These are phyloP conservation scores for Gasterosteus aculeatus DNA, from an alignment of 2,113 vertebrate genomes.

Conservation along the genomic window DNA sequence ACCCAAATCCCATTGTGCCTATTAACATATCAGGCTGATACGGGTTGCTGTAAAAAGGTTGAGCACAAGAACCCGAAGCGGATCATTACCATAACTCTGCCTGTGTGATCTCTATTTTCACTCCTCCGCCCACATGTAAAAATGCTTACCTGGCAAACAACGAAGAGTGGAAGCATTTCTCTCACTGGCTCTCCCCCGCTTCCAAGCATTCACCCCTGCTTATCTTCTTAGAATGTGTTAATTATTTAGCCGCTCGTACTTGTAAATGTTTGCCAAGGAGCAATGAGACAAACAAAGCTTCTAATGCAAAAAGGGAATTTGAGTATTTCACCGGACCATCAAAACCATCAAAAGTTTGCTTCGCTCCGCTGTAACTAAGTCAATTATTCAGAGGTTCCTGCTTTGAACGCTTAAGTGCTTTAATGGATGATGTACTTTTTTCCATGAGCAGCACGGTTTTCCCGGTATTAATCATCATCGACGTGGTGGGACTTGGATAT, in stretches of 20 bases:
- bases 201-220: constrained; percentile 42
- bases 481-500: constrained; percentile 40
- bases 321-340: constrained; percentile 65
- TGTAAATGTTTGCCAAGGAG: constrained; percentile 57
- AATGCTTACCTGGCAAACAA: constrained; percentile 74
- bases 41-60: constrained; percentile 71
- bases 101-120: constrained; percentile 70
- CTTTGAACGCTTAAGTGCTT: constrained; percentile 26
- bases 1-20: constrained; percentile 76
- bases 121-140: constrained; percentile 61
- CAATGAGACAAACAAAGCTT: constrained; percentile 49
- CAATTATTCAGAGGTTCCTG: constrained; percentile 38
- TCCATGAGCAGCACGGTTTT: constrained; percentile 24
- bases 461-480: constrained; percentile 60
- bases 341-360: constrained; percentile 34
- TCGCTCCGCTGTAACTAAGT: constrained; percentile 36
- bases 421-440: constrained; percentile 49
- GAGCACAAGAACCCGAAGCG: constrained; percentile 60
- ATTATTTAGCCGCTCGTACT: constrained; percentile 74
- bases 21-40: constrained; percentile 78
- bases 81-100: constrained; percentile 78
- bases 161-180: constrained; percentile 37
- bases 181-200: constrained; percentile 18
- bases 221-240: constrained; percentile 73
- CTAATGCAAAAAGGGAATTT: constrained; percentile 49